Evolutionary conservation across 2,888 invertebrate genomes (phyloP).

Genomic region (Nudaria mundana): DNA sequence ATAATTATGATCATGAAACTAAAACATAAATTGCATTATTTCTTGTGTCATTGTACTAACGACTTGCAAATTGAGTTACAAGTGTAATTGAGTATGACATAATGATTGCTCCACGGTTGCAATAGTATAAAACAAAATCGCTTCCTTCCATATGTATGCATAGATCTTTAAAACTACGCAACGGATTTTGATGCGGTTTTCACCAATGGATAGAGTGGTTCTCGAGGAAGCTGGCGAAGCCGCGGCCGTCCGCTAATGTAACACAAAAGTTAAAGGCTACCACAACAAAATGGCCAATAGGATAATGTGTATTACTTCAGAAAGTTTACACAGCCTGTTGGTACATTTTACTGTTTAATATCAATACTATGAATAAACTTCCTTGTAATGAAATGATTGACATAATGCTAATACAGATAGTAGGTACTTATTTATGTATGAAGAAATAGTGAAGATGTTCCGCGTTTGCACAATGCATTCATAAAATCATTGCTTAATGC

Average conservation of each 20-base stretch:
- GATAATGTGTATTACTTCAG: too few species aligned
- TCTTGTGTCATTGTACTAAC: slow-evolving; percentile 23
- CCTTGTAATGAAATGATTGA: slow-evolving; percentile 1
- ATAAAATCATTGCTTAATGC: slow-evolving; percentile 42
- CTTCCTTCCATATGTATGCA: too few species aligned
- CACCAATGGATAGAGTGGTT: too few species aligned
- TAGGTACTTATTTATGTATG: slow-evolving; percentile 5
- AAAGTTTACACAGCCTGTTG: neutral
- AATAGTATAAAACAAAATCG: slow-evolving; percentile 1
- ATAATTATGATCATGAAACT: slow-evolving; percentile 8
- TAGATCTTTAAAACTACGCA: too few species aligned
- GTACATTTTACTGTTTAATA: neutral
- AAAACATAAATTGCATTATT: slow-evolving; percentile 11
- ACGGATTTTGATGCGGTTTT: too few species aligned
- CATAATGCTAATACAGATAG: neutral
- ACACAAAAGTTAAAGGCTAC: too few species aligned
- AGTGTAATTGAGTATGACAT: slow-evolving; percentile 18
- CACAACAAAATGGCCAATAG: too few species aligned
- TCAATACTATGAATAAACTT: neutral
- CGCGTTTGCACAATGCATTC: slow-evolving; percentile 32
- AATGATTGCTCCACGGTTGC: slow-evolving; percentile 10
- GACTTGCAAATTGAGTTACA: slow-evolving; percentile 18
- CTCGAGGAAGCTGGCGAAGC: too few species aligned
- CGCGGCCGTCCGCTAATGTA: too few species aligned
- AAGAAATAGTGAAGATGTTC: slow-evolving; percentile 19